Base-by-base conservation (phyloP, 2,797 vertebrate genomes). In the Megalops cyprinoides region DNA sequence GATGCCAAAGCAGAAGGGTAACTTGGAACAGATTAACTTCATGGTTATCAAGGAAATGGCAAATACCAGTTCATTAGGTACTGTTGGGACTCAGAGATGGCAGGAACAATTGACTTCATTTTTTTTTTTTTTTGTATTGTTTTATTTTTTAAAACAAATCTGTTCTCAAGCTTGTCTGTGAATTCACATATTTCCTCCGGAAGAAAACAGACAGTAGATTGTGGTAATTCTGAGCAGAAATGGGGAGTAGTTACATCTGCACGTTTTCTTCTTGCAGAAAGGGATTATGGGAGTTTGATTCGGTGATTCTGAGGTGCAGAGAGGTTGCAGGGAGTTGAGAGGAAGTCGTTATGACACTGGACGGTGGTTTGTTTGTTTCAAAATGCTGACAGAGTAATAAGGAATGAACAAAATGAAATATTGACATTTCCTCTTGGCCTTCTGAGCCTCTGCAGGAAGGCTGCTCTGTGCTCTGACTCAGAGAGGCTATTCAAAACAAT, bases 1-100 rank as follows among this genome's bases (percentile, higher is more conserved):
- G 48, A 76, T 76, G 74, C 48, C 25, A 53, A 74, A 28, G 74
- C 46, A 37, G 15, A 55, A 28, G 23, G 12, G 20, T 46, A 76
- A 53, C 74, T 51, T 28, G 48, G 49, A 76, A 74, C 71, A 74
- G 42, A n/a, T 74, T 48, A 37, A 76, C 74, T 53, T 48, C 25
- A 53, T 51, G 48, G 23, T 49, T 53, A 76, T 55, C 46, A 76
- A 53, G 28, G 25, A 53, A 76, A 76, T 37, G 25, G 74, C 49
- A 34, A 25, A 53, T 74, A 25, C 23, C 48, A 53, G 31, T 55
- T 51, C 46, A 76, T 76, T 53, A 53, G n/a, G 51, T 55, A 34
- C 25, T 74, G 42, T 25, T 74, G 71, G 10, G 4, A 37, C 31
- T 25, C 12, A 25, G 23, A 60, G 58, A 60, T 60, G 25, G 58